phyloP scores from a whole-genome alignment of 2,888 invertebrate species.

The Rotaria socialis region DNA sequence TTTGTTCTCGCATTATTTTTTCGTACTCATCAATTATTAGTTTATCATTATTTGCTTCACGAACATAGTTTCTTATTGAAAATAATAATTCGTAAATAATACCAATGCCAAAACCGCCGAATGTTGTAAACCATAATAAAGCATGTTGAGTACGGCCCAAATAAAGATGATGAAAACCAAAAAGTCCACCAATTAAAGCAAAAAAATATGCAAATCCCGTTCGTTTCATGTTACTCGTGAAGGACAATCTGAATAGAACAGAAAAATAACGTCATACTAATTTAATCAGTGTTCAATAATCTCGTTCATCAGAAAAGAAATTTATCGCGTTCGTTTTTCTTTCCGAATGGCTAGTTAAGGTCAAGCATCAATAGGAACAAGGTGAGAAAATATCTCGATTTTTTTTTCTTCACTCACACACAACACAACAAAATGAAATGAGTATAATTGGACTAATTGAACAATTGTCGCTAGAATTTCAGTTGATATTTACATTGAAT shows the following conservation, averaged over 20 bases:
- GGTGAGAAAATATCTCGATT: slow-evolving; percentile 27
- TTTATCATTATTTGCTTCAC: slow-evolving; percentile 63
- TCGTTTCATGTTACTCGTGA: slow-evolving; percentile 57
- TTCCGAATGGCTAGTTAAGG: background rate
- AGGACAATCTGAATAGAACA: background rate
- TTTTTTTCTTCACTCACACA: background rate
- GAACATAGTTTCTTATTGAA: slow-evolving; percentile 77
- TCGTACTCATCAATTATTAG: slow-evolving; percentile 2
- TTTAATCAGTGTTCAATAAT: background rate
- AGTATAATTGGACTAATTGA: slow-evolving; percentile 14
- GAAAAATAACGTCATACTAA: no score
- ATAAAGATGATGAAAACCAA: slow-evolving; percentile 86
- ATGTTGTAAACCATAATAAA: slow-evolving; percentile 79
- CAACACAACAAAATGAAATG: no score
- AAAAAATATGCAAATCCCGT: slow-evolving; percentile 71
- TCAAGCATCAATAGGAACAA: background rate
- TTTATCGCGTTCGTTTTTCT: background rate
- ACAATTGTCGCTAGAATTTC: slow-evolving; percentile 23
- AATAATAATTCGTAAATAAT: slow-evolving; percentile 77
- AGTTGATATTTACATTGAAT: background rate
- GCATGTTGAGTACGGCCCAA: slow-evolving; percentile 81
- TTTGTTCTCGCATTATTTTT: slow-evolving; percentile 16
- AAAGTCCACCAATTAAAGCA: slow-evolving; percentile 81
- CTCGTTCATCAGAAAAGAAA: background rate
- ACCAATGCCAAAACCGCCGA: slow-evolving; percentile 77